Base-by-base conservation (phyloP, 2,797 vertebrate species). In the Podarcis lilfordi region DNA sequence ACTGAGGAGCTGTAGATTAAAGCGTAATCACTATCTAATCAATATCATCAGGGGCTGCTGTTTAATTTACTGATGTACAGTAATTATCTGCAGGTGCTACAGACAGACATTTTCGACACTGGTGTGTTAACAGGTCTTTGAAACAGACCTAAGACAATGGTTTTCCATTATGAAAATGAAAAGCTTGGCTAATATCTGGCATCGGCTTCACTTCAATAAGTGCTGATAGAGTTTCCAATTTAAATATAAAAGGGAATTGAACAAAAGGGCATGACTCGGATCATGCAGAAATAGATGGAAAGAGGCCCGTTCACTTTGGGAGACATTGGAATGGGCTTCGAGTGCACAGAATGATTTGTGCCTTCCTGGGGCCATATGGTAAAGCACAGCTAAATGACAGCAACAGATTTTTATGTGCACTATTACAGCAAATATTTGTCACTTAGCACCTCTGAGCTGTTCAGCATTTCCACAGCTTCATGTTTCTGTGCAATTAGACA, bases 21-120 rank as follows among this genome's bases (percentile, higher is more conserved):
- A 92, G 91, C 59, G 81, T 86, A 94, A 95, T 91, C 85, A 86
- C 87, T 83, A 89, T 85, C 78, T 91, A 93, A 95, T 92, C 86
- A 86, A 88, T 88, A 88, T 86, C 66, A 89, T 91, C 80, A 88
- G 89, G 50, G 90, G 91, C 23, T 87, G 50, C 78, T 71, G 71
- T 91, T 93, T 94, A 86, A 93, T 93, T 95, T 93, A 19, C 69
- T 91, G 29, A 84, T 91, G 66, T 89, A 80, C 37, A 88, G 74
- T 91, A 92, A 96, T 95, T 93, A 92, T 92, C 92, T 93, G 75
- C 75, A 88, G 55, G 45, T 87, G 68, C 43, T 90, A 90, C 43
- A 89, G 40, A 89, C 43, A 84, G 78, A 69, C 80, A 85, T 84
- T 92, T 86, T 83, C 85, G 59, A 89, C 87, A 78, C 80, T 23